Conservation (phyloP, 2,797 vertebrate genomes). For the Poeciliopsis gracilis region DNA sequence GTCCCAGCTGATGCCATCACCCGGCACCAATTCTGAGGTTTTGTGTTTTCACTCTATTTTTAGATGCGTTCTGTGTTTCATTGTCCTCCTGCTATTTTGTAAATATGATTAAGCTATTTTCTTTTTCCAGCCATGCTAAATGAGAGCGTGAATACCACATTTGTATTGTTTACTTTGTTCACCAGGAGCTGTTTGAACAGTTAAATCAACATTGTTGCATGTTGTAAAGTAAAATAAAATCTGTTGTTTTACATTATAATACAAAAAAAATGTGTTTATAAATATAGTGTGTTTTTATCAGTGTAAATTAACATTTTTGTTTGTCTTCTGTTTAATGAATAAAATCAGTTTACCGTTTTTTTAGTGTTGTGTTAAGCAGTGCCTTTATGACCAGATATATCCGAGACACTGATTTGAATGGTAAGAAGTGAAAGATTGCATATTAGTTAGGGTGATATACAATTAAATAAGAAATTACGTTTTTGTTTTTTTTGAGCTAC, state of each 20-base stretch:
- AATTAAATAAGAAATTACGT: not conserved
- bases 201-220: no score
- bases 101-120: no score
- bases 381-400: not conserved
- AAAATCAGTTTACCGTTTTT: not conserved
- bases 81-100: no score
- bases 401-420: not conserved
- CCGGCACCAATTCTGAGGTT: no score
- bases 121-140: no score
- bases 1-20: not conserved
- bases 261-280: not conserved
- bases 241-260: no score
- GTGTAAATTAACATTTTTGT: not conserved
- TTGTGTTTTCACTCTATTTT: no score
- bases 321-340: not conserved
- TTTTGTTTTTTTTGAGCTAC: not conserved
- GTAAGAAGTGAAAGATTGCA: not conserved
- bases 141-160: no score
- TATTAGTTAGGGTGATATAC: not conserved
- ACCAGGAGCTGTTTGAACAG: no score
- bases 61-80: no score
- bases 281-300: not conserved
- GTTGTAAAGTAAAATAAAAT: no score
- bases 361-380: not conserved
- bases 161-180: no score